Evolutionary conservation across 2,797 vertebrate species (phyloP).

Genomic region (Melopsittacus undulatus): DNA sequence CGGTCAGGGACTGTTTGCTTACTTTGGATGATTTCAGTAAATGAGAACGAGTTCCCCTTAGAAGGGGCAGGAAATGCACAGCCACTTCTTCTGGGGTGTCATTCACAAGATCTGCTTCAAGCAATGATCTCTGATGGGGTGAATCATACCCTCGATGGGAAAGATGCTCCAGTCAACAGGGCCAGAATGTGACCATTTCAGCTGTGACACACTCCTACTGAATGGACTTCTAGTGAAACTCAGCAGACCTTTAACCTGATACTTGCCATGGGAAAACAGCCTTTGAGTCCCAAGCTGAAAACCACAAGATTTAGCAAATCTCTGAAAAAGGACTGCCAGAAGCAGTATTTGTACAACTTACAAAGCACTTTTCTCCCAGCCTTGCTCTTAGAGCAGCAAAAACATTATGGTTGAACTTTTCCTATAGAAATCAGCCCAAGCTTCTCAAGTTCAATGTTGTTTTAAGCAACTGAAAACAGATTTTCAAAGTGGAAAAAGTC

Average conservation of each 20-base stretch:
- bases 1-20: neutral
- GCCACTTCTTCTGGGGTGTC: neutral
- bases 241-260: neutral
- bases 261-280: neutral
- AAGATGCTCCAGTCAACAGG: neutral
- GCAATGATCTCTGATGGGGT: neutral
- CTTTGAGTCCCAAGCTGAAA: neutral
- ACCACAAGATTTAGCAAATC: neutral
- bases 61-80: neutral
- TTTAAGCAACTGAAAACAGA: neutral
- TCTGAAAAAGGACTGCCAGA: neutral
- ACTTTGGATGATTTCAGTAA: constrained; percentile 14
- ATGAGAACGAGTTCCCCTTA: neutral
- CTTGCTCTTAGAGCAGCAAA: neutral
- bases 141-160: neutral
- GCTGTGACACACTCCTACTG: neutral
- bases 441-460: neutral
- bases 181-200: neutral
- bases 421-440: neutral
- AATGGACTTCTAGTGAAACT: neutral
- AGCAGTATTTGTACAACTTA: neutral
- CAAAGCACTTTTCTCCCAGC: neutral
- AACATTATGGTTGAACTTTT: neutral
- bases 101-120: neutral
- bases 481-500: neutral